Evolutionary conservation across 2,113 vertebrate species (phyloP).

Genomic region (Scalopus aquaticus): DNA sequence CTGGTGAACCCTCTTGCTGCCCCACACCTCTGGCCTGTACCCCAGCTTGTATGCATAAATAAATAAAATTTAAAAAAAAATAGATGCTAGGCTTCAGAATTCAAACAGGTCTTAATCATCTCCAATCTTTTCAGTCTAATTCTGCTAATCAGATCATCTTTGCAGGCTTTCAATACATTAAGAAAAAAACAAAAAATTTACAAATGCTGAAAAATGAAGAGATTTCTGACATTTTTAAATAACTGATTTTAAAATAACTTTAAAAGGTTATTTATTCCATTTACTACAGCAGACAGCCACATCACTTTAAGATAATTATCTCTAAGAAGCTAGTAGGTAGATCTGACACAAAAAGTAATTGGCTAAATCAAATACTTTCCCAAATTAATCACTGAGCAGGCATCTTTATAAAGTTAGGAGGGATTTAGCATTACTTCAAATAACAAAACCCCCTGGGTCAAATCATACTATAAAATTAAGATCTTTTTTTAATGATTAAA

Average conservation of each 20-base stretch:
- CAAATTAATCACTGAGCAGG: conserved; percentile 8
- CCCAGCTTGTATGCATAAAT: too few species aligned
- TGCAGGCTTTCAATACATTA: background rate
- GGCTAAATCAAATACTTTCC: conserved; percentile 10
- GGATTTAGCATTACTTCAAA: background rate
- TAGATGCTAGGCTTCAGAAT: background rate
- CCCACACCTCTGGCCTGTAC: too few species aligned
- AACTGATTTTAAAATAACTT: too few species aligned
- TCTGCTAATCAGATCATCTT: conserved; percentile 7
- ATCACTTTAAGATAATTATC: conserved; percentile 15
- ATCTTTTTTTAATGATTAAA: conserved; percentile 28
- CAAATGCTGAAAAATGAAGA: conserved; percentile 17
- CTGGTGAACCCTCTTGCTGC: too few species aligned
- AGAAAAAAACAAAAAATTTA: conserved; percentile 22
- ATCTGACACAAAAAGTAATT: too few species aligned
- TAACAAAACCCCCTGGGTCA: background rate
- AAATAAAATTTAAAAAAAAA: too few species aligned
- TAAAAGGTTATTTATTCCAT: background rate
- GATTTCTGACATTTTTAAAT: background rate
- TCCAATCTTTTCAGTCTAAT: background rate
- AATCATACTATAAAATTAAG: conserved; percentile 26
- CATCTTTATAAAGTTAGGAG: background rate
- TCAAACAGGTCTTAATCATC: background rate
- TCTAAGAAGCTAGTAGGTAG: conserved; percentile 16
- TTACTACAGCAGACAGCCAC: conserved; percentile 5